Conservation (phyloP, 2,113 vertebrate species). For the Propithecus coquereli region DNA sequence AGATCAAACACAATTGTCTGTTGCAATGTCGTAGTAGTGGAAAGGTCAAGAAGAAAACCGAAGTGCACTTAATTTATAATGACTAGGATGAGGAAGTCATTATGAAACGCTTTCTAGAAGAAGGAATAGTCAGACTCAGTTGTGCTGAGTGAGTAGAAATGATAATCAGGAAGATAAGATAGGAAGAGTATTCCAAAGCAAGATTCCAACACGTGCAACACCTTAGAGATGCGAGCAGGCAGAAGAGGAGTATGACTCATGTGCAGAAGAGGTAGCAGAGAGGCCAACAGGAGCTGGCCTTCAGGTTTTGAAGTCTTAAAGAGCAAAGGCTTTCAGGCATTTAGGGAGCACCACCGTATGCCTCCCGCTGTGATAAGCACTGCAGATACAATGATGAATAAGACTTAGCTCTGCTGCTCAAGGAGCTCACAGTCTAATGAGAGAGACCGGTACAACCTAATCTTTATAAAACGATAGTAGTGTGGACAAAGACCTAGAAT, state of each 20-base stretch:
- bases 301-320: no score
- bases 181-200: not conserved
- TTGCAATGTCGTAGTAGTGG: not conserved
- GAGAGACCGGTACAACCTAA: not conserved
- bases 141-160: not conserved
- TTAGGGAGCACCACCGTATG: no score
- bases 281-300: not conserved
- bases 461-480: not conserved
- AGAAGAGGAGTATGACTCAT: not conserved
- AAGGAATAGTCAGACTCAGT: not conserved
- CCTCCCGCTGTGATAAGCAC: no score
- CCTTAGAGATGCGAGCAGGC: not conserved
- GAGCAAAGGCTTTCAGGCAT: not conserved
- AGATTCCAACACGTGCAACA: not conserved
- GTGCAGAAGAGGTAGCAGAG: not conserved
- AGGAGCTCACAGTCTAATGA: not conserved
- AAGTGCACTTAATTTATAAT: not conserved
- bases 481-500: not conserved
- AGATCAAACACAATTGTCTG: not conserved
- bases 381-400: not conserved
- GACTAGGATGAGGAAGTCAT: not conserved
- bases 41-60: not conserved
- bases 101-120: not conserved
- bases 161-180: not conserved
- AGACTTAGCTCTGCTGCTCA: no score